Evolutionary conservation across 2,888 invertebrate genomes (phyloP), one percentile per base, ranked within the genome.

Genomic region (Protodeltote pygarga): DNA sequence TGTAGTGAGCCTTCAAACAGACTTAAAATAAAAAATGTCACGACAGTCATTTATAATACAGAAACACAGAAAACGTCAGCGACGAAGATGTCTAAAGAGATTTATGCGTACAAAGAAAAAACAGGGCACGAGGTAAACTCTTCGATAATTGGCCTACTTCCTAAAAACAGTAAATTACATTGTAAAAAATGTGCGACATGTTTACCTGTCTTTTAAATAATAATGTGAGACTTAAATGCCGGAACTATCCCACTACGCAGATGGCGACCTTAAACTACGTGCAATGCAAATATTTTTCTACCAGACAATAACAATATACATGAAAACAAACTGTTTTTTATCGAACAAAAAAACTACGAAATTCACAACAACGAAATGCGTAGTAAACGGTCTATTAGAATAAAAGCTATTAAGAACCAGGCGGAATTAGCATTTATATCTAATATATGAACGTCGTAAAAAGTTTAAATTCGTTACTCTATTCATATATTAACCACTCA

Each of bases 291-390:
- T 44, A 42, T 42, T 46, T 47, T 45, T 42, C 27, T 41, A 37
- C 39, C 19, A 20, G 29, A 53, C 47, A 37, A 57, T 41, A 57
- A 53, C 33, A 41, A 39, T 34, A 25, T 28, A 19, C 31, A 50
- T 14, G 21, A 37, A 64, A 61, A 52, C 40, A 50, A 32, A 29
- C 20, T 15, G 17, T 31, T 51, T 60, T 60, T 50, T 38, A 13
- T 24, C 41, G 25, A 19, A 20, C 9, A 31, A 42, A 58, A 50
- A 48, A 48, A 33, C 25, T 28, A 10, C 24, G 24, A 39, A 35
- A 47, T 63, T 37, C 15, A 47, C 17, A 52, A 57, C 9, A 50
- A 53, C 33, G 28, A 44, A 49, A 38, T 60, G 48, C 61, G 61
- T 41, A 46, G 42, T 39, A 35, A 31, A 23, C 38, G 14, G 29